Conservation (phyloP, 2,113 vertebrate genomes). For the Caretta caretta region DNA sequence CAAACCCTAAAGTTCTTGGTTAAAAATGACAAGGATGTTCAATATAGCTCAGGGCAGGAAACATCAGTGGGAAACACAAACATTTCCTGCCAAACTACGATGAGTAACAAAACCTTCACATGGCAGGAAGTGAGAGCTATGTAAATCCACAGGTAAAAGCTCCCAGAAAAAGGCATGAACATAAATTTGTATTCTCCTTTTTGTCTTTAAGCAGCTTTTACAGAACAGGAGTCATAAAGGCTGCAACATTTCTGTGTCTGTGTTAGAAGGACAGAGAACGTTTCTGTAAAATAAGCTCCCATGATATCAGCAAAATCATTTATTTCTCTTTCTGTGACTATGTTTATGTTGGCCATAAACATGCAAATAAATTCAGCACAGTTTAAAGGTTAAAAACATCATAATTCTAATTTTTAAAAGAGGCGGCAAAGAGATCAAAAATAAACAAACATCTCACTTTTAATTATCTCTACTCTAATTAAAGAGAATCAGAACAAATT, state of each 20-base stretch:
- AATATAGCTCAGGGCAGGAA: slow-evolving; percentile 55
- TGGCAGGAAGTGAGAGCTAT: slow-evolving; percentile 70
- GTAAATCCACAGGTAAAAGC: slow-evolving; percentile 49
- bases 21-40: slow-evolving; percentile 26
- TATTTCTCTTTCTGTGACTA: fast-evolving
- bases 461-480: not conserved
- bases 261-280: not conserved
- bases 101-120: slow-evolving; percentile 37
- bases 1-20: not conserved
- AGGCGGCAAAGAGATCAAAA: not conserved
- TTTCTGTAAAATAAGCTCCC: fast-evolving
- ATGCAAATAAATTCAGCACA: not conserved
- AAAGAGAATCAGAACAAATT: not conserved
- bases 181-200: not conserved
- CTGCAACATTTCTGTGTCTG: not conserved
- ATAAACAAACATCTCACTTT: not conserved
- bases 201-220: not conserved
- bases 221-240: not conserved
- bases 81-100: slow-evolving; percentile 43
- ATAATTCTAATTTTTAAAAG: not conserved
- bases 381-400: not conserved
- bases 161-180: slow-evolving; percentile 19
- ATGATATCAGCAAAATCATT: fast-evolving
- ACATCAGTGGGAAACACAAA: slow-evolving; percentile 66
- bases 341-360: not conserved